These are phyloP conservation scores for Steatocranus sp. DNA, from an alignment of 2,797 vertebrate genomes.

Conservation along the genomic window DNA sequence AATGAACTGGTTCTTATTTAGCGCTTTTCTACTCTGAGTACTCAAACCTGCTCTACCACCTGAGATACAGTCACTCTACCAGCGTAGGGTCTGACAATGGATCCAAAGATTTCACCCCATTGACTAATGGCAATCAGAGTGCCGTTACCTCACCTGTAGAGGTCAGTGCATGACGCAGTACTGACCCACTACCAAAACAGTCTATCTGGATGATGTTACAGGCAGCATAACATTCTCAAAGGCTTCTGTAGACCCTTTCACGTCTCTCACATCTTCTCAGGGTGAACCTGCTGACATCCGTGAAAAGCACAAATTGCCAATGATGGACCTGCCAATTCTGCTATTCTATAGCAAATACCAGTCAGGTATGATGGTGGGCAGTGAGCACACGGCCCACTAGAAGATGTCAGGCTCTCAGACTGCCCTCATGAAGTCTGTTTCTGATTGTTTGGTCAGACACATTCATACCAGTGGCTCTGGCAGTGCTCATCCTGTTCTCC, in stretches of 20 bases:
- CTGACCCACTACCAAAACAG: background rate
- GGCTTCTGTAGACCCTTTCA: background rate
- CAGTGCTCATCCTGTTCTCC: background rate
- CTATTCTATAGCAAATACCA: background rate
- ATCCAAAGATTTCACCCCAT: background rate
- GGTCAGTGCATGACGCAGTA: background rate
- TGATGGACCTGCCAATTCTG: background rate
- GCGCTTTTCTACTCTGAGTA: background rate
- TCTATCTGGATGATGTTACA: background rate
- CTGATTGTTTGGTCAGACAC: background rate
- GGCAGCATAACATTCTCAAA: background rate
- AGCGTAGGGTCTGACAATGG: background rate
- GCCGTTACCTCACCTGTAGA: background rate
- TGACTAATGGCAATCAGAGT: background rate
- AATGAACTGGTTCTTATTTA: background rate
- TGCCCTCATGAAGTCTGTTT: background rate
- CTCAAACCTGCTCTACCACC: background rate
- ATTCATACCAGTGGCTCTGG: background rate
- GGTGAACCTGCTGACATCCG: background rate
- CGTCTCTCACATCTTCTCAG: background rate
- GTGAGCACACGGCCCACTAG: fast-evolving
- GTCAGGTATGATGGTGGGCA: background rate
- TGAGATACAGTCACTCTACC: background rate
- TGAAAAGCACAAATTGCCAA: background rate
- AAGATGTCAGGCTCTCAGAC: background rate